Percentiles rank a stretch among this genome's conserved stretches.
Evolutionary conservation across 2,797 vertebrate species (phyloP).

Genomic region (Lemur catta): DNA sequence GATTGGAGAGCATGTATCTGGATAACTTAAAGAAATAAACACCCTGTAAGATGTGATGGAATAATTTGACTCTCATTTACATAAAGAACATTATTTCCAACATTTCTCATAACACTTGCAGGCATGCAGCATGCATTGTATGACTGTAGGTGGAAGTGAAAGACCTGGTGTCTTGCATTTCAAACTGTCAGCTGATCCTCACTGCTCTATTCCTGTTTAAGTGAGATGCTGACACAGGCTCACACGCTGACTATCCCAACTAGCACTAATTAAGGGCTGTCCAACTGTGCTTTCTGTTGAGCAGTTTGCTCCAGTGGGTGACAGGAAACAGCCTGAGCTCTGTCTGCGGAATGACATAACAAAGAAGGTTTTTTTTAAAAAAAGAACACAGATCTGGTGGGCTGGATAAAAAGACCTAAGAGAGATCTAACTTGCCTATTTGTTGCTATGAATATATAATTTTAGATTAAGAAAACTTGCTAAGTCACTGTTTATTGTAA

Average conservation of each 20-base stretch:
- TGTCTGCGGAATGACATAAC: constrained; percentile 95
- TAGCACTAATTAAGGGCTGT: constrained; percentile 97
- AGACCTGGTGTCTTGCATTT: constrained; percentile 85
- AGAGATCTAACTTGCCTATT: constrained; percentile 87
- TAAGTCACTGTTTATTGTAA: constrained; percentile 87
- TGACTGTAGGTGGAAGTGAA: constrained; percentile 70
- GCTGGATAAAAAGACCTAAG: constrained; percentile 85
- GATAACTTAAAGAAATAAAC: constrained; percentile 66
- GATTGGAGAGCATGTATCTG: not conserved
- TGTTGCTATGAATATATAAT: constrained; percentile 87
- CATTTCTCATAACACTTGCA: constrained; percentile 54
- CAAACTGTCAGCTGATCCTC: constrained; percentile 75
- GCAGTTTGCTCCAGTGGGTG: constrained; percentile 89
- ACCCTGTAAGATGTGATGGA: constrained; percentile 59
- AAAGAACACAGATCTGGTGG: constrained; percentile 83
- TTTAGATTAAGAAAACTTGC: constrained; percentile 89
- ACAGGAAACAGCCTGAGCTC: constrained; percentile 96
- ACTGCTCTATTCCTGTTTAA: constrained; percentile 75
- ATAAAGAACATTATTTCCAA: constrained; percentile 70
- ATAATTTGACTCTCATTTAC: constrained; percentile 72
- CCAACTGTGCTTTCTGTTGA: constrained; percentile 93
- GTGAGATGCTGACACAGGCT: constrained; percentile 89
- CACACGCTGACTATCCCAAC: constrained; percentile 91
- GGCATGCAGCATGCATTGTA: constrained; percentile 80
- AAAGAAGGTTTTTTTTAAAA: constrained; percentile 87